Evolutionary conservation across 2,888 invertebrate species (phyloP).

Genomic region (Apodemia zela): DNA sequence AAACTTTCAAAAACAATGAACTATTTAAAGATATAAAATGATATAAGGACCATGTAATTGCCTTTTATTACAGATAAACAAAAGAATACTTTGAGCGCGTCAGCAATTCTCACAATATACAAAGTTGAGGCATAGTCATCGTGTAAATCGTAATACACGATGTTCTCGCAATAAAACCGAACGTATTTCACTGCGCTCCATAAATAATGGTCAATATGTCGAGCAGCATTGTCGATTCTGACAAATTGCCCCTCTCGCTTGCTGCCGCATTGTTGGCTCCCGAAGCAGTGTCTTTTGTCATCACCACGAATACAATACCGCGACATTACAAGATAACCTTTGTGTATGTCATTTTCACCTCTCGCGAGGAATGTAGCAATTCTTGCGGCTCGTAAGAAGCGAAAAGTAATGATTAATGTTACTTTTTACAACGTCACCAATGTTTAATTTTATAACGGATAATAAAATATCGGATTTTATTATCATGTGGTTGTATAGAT

Average conservation of each 20-base stretch:
- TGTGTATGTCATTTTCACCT: constrained; percentile 76
- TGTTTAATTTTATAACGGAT: constrained; percentile 21
- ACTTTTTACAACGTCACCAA: constrained; percentile 39
- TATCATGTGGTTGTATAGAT: constrained; percentile 23
- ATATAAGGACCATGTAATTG: neutral
- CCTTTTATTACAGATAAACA: constrained; percentile 1
- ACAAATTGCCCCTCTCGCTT: constrained; percentile 74
- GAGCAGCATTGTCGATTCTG: constrained; percentile 73
- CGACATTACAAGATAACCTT: constrained; percentile 60
- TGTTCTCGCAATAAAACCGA: constrained; percentile 73
- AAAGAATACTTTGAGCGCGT: neutral
- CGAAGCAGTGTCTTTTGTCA: constrained; percentile 60
- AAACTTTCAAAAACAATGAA: neutral
- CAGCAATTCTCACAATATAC: constrained; percentile 47
- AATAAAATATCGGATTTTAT: constrained; percentile 56
- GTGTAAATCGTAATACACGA: constrained; percentile 56
- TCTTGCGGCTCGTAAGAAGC: constrained; percentile 50
- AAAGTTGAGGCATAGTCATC: constrained; percentile 58
- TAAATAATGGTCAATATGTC: constrained; percentile 80
- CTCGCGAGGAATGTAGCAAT: constrained; percentile 55
- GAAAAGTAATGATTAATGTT: constrained; percentile 60
- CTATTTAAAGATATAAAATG: neutral
- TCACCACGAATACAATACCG: constrained; percentile 51
- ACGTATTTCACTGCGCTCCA: constrained; percentile 68
- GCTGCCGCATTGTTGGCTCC: constrained; percentile 71